Base-by-base conservation (phyloP, 2,797 vertebrate genomes). In the Sebastes itinus region DNA sequence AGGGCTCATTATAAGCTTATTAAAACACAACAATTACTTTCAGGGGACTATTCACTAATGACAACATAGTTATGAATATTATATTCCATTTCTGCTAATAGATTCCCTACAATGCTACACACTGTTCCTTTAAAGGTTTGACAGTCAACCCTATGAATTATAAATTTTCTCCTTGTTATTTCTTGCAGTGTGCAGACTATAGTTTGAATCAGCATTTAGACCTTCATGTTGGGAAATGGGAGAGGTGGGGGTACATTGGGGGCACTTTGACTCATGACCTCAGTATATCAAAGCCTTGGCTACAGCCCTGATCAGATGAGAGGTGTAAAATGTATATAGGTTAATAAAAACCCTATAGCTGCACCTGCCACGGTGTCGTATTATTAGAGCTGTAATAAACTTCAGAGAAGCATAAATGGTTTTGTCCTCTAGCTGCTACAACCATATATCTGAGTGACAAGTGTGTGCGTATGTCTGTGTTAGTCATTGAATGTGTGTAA, bases 401-500 rank as follows among this genome's bases (percentile, higher is more conserved):
- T 56, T 22, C 70, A 72, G 13, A 23, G 60, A 61, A 58, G 56
- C n/a, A 66, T 22, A n/a, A 64, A 81, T 30, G 20, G n/a, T 64
- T 77, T 81, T 55, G 58, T 77, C 65, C 42, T 82, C 30, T 35
- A 56, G 18, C 60, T 81, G 62, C 13, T 70, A 6, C 54, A 49
- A 54, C 23, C 52, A 5, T 70, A 27, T 61, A 25, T 38, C 14
- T 77, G 68, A 77, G 20, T 75, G 78, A 67, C 73, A 61, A 27
- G 58, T 79, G 72, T 66, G 77, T 69, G 62, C 61, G 32, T 54
- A 52, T 63, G 61, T 76, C 66, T 79, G 71, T 54, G 49, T 83
- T 77, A 63, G 74, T 82, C 75, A 81, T 1, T 30, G 33, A 6
- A 67, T 70, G 71, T 77, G 68, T 82, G 58, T 86, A 66, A 82